phyloP scores from a whole-genome alignment of 2,797 vertebrate species.

The Hyperoplus lanceolatus region DNA sequence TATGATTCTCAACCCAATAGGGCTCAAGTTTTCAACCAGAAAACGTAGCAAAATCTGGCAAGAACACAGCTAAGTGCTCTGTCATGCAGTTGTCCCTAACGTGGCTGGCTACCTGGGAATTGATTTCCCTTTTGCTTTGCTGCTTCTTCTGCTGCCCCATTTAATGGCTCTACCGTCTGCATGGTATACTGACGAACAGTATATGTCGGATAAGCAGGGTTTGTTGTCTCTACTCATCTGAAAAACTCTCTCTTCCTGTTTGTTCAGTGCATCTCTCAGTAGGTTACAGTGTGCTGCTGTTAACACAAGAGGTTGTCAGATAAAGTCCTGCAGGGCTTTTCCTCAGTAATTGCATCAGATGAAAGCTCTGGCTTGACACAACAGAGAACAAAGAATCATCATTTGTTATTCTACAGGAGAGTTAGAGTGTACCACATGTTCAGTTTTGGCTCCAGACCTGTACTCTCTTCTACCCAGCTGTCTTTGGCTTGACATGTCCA shows the following conservation, averaged over 20 bases:
- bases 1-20: slow-evolving; percentile 16
- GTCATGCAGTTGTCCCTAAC: slow-evolving; percentile 45
- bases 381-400: slow-evolving; percentile 74
- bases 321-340: slow-evolving; percentile 60
- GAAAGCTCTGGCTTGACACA: slow-evolving; percentile 70
- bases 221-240: slow-evolving; percentile 40
- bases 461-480: slow-evolving; percentile 50
- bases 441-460: slow-evolving; percentile 56
- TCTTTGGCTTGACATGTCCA: slow-evolving; percentile 58
- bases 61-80: slow-evolving; percentile 30
- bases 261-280: slow-evolving; percentile 54
- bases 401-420: slow-evolving; percentile 70
- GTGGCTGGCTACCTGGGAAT: slow-evolving; percentile 64
- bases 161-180: slow-evolving; percentile 74
- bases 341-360: slow-evolving; percentile 67
- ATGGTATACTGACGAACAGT: slow-evolving; percentile 35
- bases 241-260: slow-evolving; percentile 53
- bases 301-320: slow-evolving; percentile 67
- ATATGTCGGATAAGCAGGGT: slow-evolving; percentile 55
- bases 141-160: slow-evolving; percentile 32
- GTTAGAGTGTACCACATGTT: slow-evolving; percentile 67
- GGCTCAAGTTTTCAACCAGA: background rate
- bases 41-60: slow-evolving; percentile 10
- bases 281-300: slow-evolving; percentile 50
- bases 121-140: slow-evolving; percentile 62